These are phyloP conservation scores for Drepana arcuata DNA, from an alignment of 1,140 invertebrate genomes.

Conservation along the genomic window DNA sequence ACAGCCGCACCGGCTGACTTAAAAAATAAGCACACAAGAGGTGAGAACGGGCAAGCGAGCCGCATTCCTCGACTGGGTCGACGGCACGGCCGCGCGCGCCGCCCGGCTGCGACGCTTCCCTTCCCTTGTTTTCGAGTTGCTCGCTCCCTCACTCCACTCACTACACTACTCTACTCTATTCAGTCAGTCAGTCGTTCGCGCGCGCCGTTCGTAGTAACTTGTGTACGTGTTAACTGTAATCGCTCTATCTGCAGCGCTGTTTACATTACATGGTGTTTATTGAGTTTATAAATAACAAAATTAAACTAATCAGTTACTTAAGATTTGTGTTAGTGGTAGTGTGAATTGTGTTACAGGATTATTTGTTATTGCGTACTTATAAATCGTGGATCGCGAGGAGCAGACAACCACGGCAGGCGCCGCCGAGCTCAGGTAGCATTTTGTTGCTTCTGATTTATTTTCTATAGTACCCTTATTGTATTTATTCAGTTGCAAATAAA, in stretches of 20 bases:
- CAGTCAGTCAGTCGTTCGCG: constrained; percentile 52
- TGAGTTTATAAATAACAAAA: too few species aligned
- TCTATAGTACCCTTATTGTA: too few species aligned
- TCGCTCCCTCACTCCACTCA: neutral
- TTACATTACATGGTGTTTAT: too few species aligned
- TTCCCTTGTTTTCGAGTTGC: too few species aligned
- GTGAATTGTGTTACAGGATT: constrained; percentile 12
- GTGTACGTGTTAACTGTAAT: constrained; percentile 31
- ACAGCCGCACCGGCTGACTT: constrained; percentile 34
- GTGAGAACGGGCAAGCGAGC: constrained; percentile 52
- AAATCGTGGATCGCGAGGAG: constrained; percentile 34
- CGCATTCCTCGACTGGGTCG: constrained; percentile 64
- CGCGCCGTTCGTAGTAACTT: constrained; percentile 44
- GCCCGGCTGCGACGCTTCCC: too few species aligned
- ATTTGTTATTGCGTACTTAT: constrained; percentile 20
- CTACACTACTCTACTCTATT: too few species aligned
- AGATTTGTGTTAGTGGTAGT: too few species aligned
- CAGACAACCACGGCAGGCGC: constrained; percentile 52
- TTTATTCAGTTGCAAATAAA: too few species aligned
- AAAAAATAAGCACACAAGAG: constrained; percentile 58
- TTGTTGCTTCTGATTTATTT: constrained; percentile 55
- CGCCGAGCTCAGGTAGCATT: constrained; percentile 63
- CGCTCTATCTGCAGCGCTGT: too few species aligned
- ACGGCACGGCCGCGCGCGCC: constrained; percentile 31
- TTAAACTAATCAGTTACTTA: too few species aligned